phyloP scores from a whole-genome alignment of 2,797 vertebrate genomes.

The Bradypodion pumilum region DNA sequence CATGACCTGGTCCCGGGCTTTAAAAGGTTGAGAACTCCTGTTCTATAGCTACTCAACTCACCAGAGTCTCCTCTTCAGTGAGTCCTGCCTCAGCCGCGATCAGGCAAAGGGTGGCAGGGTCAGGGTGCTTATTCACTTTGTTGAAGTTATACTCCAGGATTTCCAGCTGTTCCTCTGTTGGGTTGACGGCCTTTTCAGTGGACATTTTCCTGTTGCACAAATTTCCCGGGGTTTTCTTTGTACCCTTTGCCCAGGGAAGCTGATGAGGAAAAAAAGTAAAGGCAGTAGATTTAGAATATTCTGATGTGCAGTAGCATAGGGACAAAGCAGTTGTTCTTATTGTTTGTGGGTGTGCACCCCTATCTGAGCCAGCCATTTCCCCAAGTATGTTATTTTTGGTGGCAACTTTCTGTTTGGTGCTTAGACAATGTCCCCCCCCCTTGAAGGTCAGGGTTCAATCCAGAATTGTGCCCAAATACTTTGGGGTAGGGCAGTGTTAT shows the following conservation, averaged over 20 bases:
- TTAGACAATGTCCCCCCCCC: too few relatives aligned
- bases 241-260: neutral
- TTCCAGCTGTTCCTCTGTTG: constrained; percentile 86
- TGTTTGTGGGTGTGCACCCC: too few relatives aligned
- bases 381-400: too few relatives aligned
- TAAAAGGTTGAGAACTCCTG: too few relatives aligned
- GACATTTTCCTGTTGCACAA: constrained; percentile 63
- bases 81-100: constrained; percentile 90
- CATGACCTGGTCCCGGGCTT: too few relatives aligned
- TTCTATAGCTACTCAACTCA: constrained; percentile 69
- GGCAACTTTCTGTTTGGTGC: too few relatives aligned
- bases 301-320: too few relatives aligned
- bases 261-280: neutral
- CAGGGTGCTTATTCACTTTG: constrained; percentile 85
- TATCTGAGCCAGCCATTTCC: too few relatives aligned
- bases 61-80: constrained; percentile 84
- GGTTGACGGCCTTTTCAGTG: constrained; percentile 58
- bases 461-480: too few relatives aligned
- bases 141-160: constrained; percentile 90
- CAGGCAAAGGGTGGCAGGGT: constrained; percentile 85
- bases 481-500: too few relatives aligned
- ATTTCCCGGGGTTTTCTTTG: neutral
- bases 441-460: too few relatives aligned
- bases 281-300: neutral
- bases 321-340: too few relatives aligned